phyloP scores from a whole-genome alignment of 1,140 invertebrate species.

The Drosophila tropicalis region DNA sequence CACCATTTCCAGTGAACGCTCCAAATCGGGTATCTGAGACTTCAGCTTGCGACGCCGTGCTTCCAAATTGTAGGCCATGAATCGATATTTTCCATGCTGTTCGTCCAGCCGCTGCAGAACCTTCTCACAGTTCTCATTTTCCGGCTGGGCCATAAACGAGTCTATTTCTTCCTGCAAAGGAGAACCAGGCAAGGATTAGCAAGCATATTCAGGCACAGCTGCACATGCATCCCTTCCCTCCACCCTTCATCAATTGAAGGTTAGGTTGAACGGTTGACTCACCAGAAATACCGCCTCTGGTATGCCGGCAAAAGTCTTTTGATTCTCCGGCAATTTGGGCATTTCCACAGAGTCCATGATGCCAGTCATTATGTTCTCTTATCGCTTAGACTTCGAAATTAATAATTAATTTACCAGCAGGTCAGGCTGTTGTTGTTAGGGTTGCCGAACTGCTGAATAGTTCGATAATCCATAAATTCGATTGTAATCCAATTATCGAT shows the following conservation, averaged over 20 bases:
- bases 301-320: constrained; percentile 91
- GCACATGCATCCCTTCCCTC: constrained; percentile 26
- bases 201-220: constrained; percentile 46
- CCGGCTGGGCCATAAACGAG: constrained; percentile 92
- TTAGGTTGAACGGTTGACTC: constrained; percentile 81
- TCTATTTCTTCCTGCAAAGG: constrained; percentile 95
- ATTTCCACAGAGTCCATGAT: constrained; percentile 82
- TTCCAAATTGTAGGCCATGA: constrained; percentile 96
- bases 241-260: constrained; percentile 41
- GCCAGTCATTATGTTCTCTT: constrained; percentile 69
- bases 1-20: constrained; percentile 96
- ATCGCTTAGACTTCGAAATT: constrained; percentile 40
- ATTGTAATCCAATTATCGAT: too few relatives aligned
- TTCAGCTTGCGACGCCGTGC: constrained; percentile 93
- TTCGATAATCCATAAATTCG: too few relatives aligned
- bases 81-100: constrained; percentile 97
- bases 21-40: constrained; percentile 96
- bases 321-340: constrained; percentile 84
- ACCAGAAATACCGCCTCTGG: constrained; percentile 92
- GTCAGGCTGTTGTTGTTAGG: constrained; percentile 18
- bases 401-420: constrained; percentile 70
- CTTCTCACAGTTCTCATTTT: constrained; percentile 92
- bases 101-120: constrained; percentile 95
- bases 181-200: constrained; percentile 65
- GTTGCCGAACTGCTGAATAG: background rate